Evolutionary conservation across 1,140 invertebrate species (phyloP), one percentile per base, ranked within the genome.

Genomic region (Macrocentrus cingulum): DNA sequence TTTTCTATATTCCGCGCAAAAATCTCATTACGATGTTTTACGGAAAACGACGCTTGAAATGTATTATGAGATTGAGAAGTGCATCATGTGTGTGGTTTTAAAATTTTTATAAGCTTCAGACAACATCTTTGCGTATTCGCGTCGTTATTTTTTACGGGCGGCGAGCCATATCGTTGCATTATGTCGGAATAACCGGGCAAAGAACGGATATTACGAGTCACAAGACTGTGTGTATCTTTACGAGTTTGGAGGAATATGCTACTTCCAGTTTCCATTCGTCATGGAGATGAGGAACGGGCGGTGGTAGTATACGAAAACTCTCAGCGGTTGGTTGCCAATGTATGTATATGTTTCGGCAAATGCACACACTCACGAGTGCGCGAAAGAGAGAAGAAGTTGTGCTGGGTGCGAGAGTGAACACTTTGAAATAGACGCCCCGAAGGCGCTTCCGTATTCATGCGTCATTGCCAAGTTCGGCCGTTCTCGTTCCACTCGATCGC

Each of bases 181-280:
- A 56, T 36, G 29, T 32, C 42, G 37, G 54, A 18, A 20, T 20
- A 56, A 46, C 19, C 18, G 54, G 18, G 41, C 36, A 20, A 39
- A 56, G 44, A 56, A 48, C 54, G 54, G 54, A 56, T 56, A 56
- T 56, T 56, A 56, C 54, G 29, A 49, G 44, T 29, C 49, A 51
- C 18, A 37, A 46, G 44, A 22, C 23, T 49, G n/a, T 22, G 42
- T 56, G 44, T 56, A 56, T 56, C 54, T 56, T 56, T 56, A 56
- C 29, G 54, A 56, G 54, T 48, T 3, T 5, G 9, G 25, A 48
- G 44, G 20, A 48, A 22, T 36, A 34, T 36, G 11, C 11, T 32
- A 16, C 34, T 56, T 51, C 42, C 29, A 56, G 32, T 56, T 56
- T 15, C 54, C 54, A 56, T 56, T 48, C 54, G 44, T 56, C 54